Evolutionary conservation across 2,888 invertebrate species (phyloP).

Genomic region (Molorchus minor): DNA sequence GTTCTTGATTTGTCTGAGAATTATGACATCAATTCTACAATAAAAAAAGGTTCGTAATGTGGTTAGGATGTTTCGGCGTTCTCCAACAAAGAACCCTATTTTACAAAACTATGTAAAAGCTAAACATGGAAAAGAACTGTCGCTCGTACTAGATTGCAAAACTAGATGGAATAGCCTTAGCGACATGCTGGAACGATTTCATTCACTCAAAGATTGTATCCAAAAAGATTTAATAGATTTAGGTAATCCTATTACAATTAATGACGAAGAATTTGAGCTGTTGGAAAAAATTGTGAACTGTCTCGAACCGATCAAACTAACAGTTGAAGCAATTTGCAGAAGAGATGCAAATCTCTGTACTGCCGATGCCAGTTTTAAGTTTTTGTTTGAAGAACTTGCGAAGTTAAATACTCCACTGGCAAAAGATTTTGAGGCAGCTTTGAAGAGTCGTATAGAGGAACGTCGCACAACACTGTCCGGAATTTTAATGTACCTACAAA

Average conservation of each 20-base stretch:
- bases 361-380: constrained; percentile 20
- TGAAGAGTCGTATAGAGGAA: neutral
- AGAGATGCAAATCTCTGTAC: constrained; percentile 20
- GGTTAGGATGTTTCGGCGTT: constrained; percentile 25
- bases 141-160: constrained; percentile 28
- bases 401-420: constrained; percentile 9
- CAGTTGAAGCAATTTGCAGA: constrained; percentile 22
- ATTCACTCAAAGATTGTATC: constrained; percentile 20
- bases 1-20: constrained; percentile 17
- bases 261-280: neutral
- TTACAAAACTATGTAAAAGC: constrained; percentile 30
- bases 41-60: constrained; percentile 28
- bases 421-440: neutral
- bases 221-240: constrained; percentile 22
- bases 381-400: constrained; percentile 19
- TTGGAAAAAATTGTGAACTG: constrained; percentile 6
- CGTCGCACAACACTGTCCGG: constrained; percentile 1
- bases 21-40: constrained; percentile 11
- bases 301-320: constrained; percentile 22
- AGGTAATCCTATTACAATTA: constrained; percentile 1
- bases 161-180: constrained; percentile 33
- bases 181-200: constrained; percentile 31
- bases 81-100: constrained; percentile 31
- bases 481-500: constrained; percentile 5
- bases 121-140: constrained; percentile 26